These are phyloP conservation scores for Cantharis nigra DNA, from an alignment of 2,888 invertebrate species.

Conservation along the genomic window DNA sequence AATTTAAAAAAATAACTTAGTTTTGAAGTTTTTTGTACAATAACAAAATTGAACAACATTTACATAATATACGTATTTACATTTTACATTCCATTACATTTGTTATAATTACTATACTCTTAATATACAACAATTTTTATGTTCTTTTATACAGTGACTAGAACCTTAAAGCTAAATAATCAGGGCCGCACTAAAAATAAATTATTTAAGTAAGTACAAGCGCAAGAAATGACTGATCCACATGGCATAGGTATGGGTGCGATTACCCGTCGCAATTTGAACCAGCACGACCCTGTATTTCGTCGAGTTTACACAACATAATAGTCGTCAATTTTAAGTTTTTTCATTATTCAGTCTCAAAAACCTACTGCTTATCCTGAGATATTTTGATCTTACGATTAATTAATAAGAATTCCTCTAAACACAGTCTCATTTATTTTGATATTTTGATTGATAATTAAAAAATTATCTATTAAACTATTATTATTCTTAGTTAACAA, in stretches of 20 bases:
- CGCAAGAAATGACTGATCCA: neutral
- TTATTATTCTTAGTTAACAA: slow-evolving; percentile 1
- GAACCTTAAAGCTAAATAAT: neutral
- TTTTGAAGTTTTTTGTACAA: neutral
- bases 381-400: slow-evolving; percentile 11
- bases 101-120: neutral
- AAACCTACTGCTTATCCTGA: slow-evolving; percentile 4
- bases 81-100: neutral
- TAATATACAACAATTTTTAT: neutral
- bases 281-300: neutral
- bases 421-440: slow-evolving; percentile 13
- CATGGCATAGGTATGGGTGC: neutral
- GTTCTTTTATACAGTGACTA: neutral
- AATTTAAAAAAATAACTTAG: neutral
- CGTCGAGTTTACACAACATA: neutral
- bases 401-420: slow-evolving; percentile 9
- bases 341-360: neutral
- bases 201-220: neutral
- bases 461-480: slow-evolving; percentile 13
- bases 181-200: neutral
- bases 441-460: slow-evolving; percentile 4
- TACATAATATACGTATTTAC: neutral
- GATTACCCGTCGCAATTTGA: neutral
- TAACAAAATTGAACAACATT: neutral
- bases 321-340: neutral